These are phyloP conservation scores for Hippocampus guttulatus DNA, from an alignment of 2,113 vertebrate genomes.

Conservation along the genomic window DNA sequence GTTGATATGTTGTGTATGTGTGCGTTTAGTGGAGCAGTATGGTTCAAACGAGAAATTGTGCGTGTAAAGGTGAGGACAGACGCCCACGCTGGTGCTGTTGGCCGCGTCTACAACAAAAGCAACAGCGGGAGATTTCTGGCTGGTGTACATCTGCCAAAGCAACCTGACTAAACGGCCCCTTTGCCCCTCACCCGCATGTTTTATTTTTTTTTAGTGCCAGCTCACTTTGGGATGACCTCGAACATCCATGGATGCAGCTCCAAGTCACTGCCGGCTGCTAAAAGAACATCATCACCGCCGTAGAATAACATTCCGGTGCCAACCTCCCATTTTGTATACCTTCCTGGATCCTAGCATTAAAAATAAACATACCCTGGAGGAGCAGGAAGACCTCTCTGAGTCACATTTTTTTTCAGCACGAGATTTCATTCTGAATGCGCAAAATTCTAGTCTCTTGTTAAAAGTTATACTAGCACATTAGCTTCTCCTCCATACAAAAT, in stretches of 20 bases:
- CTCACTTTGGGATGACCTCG: background rate
- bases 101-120: background rate
- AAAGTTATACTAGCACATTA: background rate
- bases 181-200: background rate
- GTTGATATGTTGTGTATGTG: background rate
- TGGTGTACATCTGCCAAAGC: background rate
- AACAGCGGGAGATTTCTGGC: background rate
- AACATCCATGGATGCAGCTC: background rate
- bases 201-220: background rate
- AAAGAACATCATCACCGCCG: too few species aligned
- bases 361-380: too few species aligned
- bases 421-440: too few species aligned
- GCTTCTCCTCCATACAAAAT: background rate
- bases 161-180: constrained; percentile 2
- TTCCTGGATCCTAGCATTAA: too few species aligned
- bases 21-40: background rate
- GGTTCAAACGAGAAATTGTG: background rate
- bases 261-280: background rate
- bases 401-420: too few species aligned
- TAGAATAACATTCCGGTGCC: too few species aligned
- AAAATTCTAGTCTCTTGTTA: too few species aligned
- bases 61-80: background rate
- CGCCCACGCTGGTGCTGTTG: background rate
- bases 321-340: too few species aligned
- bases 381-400: too few species aligned